Evolutionary conservation across 2,888 invertebrate species (phyloP), one percentile per base, ranked within the genome.

Genomic region (Pristionchus entomophagus): DNA sequence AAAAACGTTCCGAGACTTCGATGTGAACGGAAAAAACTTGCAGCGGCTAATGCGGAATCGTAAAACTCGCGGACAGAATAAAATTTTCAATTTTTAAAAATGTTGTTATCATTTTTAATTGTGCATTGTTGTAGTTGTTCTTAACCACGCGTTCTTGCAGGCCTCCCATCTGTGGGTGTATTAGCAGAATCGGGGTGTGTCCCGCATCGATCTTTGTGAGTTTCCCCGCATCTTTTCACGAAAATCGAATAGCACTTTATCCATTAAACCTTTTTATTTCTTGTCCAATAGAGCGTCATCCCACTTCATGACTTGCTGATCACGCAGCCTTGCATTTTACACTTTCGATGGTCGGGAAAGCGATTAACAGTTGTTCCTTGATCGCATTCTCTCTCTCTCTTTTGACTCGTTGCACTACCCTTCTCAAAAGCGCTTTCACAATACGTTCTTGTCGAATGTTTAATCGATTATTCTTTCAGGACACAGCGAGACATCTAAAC

Each of bases 361-460:
- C 41, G 45, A 45, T 73, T 73, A n/a, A 45, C 73, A 73, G 73
- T 73, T 73, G 73, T 73, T 73, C 73, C 38, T 73, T 45, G 73
- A 45, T 35, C 19, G 10, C 73, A 41, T 45, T 73, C n/a, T 19
- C 19, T 35, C 45, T n/a, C 73, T 41, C 73, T 26, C 41, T 41
- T 41, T 38, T 73, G n/a, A n/a, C 73, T 26, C 41, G 26, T 41
- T 73, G 73, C 41, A 45, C 73, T 41, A 41, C n/a, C 12, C 41
- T 56, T 45, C 65, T 65, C 65, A 65, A 65, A 65, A 38, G 38
- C 41, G 19, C 29, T 45, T 26, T 19, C 41, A 73, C 41, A 73
- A 45, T 19, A n/a, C n/a, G n/a, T n/a, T n/a, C 22, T n/a, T 73
- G 26, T 41, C 17, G 22, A 17, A 45, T n/a, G n/a, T n/a, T 22